A percentile compares a stretch with the other conserved stretches of the same genome.
Evolutionary conservation across 2,113 vertebrate genomes (phyloP).

Genomic region (Ariopsis seemanni): DNA sequence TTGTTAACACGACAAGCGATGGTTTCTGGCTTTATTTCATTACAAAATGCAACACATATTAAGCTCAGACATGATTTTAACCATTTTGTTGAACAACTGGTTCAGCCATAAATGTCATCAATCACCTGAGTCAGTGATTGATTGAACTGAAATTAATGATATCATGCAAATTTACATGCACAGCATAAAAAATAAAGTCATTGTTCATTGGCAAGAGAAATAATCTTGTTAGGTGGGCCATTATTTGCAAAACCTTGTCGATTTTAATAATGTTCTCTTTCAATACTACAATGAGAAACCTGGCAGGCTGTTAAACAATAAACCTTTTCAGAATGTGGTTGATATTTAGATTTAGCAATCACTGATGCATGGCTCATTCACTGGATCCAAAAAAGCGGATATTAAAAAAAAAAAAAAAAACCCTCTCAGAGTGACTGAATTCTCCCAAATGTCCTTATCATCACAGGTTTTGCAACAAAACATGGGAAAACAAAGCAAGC

Average conservation of each 20-base stretch:
- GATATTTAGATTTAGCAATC: neutral
- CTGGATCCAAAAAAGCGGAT: neutral
- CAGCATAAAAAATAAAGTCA: neutral
- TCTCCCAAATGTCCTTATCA: neutral
- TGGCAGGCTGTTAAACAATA: constrained; percentile 27
- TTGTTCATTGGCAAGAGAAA: neutral
- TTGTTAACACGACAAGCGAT: neutral
- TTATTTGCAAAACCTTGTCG: neutral
- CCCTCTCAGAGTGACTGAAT: neutral
- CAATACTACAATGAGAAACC: constrained; percentile 18
- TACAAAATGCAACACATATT: neutral
- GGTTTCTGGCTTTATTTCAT: neutral
- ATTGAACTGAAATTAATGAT: neutral
- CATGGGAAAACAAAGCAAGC: neutral
- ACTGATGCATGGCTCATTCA: neutral
- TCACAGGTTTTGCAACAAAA: neutral
- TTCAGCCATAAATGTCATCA: neutral
- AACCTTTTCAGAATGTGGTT: neutral
- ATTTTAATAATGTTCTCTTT: neutral
- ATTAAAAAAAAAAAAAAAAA: neutral
- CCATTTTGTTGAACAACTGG: neutral
- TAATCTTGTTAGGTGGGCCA: neutral
- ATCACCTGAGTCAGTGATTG: neutral
- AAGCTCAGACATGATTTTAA: neutral
- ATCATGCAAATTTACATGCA: neutral